Evolutionary conservation across 2,113 vertebrate species (phyloP).

Genomic region (Anguilla japonica): DNA sequence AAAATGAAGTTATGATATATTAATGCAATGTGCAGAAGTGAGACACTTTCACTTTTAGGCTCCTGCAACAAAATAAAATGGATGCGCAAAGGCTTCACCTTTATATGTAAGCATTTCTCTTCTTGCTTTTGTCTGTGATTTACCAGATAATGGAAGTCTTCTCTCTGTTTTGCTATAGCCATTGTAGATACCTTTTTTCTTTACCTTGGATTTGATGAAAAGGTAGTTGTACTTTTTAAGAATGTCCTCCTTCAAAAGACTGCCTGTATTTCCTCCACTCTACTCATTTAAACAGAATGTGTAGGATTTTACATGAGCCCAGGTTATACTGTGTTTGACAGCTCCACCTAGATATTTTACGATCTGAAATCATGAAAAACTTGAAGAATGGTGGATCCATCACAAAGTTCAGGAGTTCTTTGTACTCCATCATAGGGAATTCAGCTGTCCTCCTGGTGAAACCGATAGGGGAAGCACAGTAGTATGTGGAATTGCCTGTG

Average conservation of each 20-base stretch:
- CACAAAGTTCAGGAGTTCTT: background rate
- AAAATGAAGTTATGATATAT: no score
- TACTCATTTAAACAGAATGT: background rate
- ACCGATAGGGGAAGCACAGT: background rate
- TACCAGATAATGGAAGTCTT: background rate
- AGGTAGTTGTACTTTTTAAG: background rate
- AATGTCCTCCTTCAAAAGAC: background rate
- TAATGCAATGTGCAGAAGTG: no score
- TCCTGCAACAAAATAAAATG: no score
- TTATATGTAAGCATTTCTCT: background rate
- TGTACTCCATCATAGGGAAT: background rate
- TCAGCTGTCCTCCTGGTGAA: background rate
- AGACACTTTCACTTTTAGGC: no score
- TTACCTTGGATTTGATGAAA: background rate
- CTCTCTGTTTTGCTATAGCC: background rate
- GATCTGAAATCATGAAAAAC: background rate
- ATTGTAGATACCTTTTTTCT: background rate
- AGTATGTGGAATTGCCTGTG: background rate
- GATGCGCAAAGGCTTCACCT: no score
- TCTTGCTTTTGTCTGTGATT: background rate
- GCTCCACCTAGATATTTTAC: background rate
- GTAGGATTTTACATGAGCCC: background rate
- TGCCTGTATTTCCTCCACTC: background rate
- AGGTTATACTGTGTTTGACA: background rate
- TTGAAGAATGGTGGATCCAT: background rate